These are phyloP conservation scores for Pelecanus crispus DNA, from an alignment of 2,113 vertebrate genomes.

Conservation along the genomic window DNA sequence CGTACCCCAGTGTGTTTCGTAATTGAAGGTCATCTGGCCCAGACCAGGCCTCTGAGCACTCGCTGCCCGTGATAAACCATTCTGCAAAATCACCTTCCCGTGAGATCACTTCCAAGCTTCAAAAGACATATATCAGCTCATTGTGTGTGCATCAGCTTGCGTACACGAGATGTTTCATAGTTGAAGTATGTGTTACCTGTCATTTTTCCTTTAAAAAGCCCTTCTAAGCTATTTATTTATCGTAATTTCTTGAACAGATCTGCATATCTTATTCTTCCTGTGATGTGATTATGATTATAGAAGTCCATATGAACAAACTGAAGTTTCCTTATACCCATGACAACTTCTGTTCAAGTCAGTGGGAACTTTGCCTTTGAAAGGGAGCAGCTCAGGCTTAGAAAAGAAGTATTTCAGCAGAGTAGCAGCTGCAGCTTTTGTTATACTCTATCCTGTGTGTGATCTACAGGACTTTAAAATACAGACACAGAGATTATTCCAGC, in stretches of 20 bases:
- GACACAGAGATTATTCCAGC: neutral
- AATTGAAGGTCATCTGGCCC: neutral
- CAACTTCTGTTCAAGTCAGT: neutral
- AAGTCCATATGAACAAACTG: neutral
- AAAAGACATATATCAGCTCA: neutral
- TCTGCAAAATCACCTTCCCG: fast-evolving
- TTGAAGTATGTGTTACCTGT: neutral
- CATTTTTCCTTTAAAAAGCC: neutral
- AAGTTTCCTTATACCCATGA: neutral
- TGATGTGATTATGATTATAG: neutral
- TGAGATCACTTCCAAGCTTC: fast-evolving
- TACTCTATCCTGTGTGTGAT: neutral
- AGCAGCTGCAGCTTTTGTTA: neutral
- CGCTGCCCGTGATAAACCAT: fast-evolving
- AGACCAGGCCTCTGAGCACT: too few relatives aligned
- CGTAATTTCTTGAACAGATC: neutral
- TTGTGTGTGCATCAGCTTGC: neutral
- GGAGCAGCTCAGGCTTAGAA: neutral
- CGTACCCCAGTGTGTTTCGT: neutral
- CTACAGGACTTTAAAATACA: neutral
- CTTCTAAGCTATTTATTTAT: neutral
- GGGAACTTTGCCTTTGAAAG: neutral
- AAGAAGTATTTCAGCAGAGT: neutral
- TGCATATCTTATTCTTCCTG: neutral
- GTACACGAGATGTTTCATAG: neutral